Base-by-base conservation (phyloP, 2,888 invertebrate genomes). In the Arenicola marina region DNA sequence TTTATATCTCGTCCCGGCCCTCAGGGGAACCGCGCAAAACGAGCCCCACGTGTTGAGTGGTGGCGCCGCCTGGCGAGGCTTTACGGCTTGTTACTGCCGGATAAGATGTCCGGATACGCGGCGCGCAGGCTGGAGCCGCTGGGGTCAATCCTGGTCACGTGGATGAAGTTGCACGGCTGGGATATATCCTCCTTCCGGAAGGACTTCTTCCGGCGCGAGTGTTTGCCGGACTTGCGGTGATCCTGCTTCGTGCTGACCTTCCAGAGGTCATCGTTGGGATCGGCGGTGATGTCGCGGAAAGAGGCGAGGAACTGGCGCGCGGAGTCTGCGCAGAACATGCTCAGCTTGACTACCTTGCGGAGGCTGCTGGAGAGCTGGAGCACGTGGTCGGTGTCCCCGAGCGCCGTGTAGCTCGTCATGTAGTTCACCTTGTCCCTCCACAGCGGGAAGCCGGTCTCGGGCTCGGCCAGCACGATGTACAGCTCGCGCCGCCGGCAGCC, bases 201-300 rank as follows among this genome's bases (percentile, higher is more conserved):
- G 32, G 29, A 24, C 29, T 26, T 46, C 11, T 43, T 53, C 38
- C 18, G 1, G 1, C 34, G 1, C n/a, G 28, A 26, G 24, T 31
- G 57, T 29, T 29, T 48, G 21, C 28, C 26, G 26, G 33, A 4
- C 38, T 59, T 59, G 26, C 15, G 18, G 4, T 24, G 15, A 24
- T 11, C 28, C 24, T 4, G 26, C 29, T 56, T 43, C 31, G 4
- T n/a, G 28, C 46, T 62, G 18, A 68, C 54, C 31, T 57, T 66
- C 68, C 68, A 68, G 1, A 68, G 55, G 38, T 68, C 68, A 48
- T 68, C 68, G 28, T 66, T 32, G 0, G 68, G 68, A 32, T 68
- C 63, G 0, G 61, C 21, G 0, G 63, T 55, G 18, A 66, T 51
- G 4, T 61, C 61, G 28, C 48, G 32, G 51, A 58, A 68, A 26